Conservation (phyloP, 2,888 invertebrate species). For the Rapana venosa region DNA sequence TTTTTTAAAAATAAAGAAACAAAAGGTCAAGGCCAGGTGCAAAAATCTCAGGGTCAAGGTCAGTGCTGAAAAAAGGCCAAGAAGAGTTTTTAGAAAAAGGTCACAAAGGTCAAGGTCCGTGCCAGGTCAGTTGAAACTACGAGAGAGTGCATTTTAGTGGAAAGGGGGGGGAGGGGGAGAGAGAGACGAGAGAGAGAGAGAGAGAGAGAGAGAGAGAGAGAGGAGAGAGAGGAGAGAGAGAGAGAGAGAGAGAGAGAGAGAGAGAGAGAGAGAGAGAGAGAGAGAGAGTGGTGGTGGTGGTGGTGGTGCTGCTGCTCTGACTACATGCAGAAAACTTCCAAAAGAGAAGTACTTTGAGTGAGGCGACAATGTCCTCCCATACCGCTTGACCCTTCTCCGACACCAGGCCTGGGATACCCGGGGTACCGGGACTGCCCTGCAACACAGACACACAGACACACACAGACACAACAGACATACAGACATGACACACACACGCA, state of each 20-base stretch:
- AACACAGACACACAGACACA: slow-evolving; percentile 33
- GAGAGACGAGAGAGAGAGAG: not conserved
- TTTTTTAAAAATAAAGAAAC: not conserved
- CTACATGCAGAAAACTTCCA: slow-evolving; percentile 63
- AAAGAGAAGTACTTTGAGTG: slow-evolving; percentile 69
- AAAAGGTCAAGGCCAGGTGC: slow-evolving; percentile 24
- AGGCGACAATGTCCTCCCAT: slow-evolving; percentile 55
- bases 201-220: not conserved
- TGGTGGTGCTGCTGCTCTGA: no score
- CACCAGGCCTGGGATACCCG: slow-evolving; percentile 51
- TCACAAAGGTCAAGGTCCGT: not conserved
- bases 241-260: not conserved
- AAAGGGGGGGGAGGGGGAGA: not conserved
- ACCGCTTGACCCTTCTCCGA: slow-evolving; percentile 53
- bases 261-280: not conserved
- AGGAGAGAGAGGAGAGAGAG: not conserved
- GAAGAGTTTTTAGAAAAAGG: not conserved
- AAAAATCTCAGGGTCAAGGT: slow-evolving; percentile 7
- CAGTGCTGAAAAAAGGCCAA: not conserved
- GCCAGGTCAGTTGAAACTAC: not conserved
- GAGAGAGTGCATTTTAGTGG: no score
- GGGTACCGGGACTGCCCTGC: slow-evolving; percentile 56
- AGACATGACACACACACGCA: no score
- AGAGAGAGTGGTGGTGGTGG: not conserved
- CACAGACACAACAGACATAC: slow-evolving; percentile 2